Conservation (phyloP, 2,797 vertebrate species). For the Rhincodon typus region DNA sequence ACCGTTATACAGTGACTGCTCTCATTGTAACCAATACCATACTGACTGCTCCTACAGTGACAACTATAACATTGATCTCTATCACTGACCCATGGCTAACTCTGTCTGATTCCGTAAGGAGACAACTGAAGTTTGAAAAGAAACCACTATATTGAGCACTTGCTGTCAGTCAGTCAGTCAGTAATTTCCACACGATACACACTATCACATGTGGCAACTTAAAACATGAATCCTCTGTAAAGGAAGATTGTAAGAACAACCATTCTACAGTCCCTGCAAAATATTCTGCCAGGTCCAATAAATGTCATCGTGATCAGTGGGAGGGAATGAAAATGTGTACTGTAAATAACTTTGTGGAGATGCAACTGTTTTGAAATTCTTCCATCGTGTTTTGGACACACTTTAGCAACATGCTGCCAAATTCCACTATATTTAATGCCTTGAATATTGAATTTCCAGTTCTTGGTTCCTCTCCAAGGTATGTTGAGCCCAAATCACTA, state of each 20-base stretch:
- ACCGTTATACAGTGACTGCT: no score
- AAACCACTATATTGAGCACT: neutral
- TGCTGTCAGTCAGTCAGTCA: neutral
- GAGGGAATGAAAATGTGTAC: neutral
- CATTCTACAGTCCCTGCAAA: neutral
- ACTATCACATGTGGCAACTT: neutral
- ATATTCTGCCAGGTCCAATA: neutral
- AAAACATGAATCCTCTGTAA: neutral
- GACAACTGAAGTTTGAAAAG: no score
- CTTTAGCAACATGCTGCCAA: neutral
- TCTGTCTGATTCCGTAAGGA: neutral
- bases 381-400: neutral
- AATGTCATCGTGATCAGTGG: neutral
- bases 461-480: neutral
- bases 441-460: conserved; percentile 10
- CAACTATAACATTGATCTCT: neutral
- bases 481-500: conserved; percentile 13
- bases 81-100: neutral
- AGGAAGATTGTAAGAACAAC: neutral
- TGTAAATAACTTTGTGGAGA: conserved; percentile 24
- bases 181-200: neutral
- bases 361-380: conserved; percentile 33
- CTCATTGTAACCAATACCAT: neutral
- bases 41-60: neutral
- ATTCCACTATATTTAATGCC: conserved; percentile 32